phyloP scores from a whole-genome alignment of 1,140 invertebrate species.

The Euwallacea similis region DNA sequence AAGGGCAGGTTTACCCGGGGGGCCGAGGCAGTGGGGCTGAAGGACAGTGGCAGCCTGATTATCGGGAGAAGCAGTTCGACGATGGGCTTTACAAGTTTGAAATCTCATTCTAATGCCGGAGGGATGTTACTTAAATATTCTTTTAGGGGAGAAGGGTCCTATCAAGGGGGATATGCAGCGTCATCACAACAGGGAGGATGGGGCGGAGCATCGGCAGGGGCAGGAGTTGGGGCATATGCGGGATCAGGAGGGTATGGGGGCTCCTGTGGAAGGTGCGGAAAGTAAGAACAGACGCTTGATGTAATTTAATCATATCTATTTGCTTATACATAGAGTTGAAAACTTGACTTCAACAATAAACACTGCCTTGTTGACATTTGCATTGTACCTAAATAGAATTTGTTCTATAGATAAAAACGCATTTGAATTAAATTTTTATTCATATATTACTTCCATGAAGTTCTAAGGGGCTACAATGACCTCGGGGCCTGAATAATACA shows the following conservation, averaged over 20 bases:
- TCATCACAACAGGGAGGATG: background rate
- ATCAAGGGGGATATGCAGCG: conserved; percentile 11
- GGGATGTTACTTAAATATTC: background rate
- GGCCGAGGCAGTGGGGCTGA: conserved; percentile 25
- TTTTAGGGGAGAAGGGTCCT: conserved; percentile 17
- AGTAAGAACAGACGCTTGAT: background rate
- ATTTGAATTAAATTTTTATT: background rate
- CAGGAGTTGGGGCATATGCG: conserved; percentile 12
- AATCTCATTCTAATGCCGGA: background rate
- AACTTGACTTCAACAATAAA: background rate
- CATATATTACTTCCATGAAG: background rate
- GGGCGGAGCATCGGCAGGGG: conserved; percentile 3
- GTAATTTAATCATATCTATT: background rate
- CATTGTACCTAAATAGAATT: background rate
- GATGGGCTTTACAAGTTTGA: conserved; percentile 27
- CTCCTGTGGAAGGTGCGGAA: background rate
- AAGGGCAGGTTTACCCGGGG: conserved; percentile 29
- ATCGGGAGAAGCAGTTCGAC: conserved; percentile 32
- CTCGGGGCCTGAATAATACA: background rate
- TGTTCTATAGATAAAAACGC: background rate
- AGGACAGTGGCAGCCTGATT: conserved; percentile 34
- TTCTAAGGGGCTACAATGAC: background rate
- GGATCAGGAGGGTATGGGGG: conserved; percentile 1
- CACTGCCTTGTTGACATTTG: background rate
- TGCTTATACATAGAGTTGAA: background rate